These are phyloP conservation scores for Oscheius sp. DNA, from an alignment of 2,888 invertebrate genomes.

Conservation along the genomic window DNA sequence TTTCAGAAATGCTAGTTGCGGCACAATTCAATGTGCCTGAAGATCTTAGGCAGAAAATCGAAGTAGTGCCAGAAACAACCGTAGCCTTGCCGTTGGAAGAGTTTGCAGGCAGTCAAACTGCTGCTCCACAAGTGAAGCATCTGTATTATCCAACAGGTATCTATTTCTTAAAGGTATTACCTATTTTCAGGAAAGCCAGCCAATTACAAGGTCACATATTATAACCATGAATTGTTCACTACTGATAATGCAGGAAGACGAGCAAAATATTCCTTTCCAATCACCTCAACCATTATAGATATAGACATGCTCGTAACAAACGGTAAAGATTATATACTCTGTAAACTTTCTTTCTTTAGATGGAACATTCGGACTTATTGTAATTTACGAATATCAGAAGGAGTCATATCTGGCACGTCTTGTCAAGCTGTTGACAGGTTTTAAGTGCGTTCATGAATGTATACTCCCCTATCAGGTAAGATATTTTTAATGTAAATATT, in stretches of 20 bases:
- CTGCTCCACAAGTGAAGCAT: neutral
- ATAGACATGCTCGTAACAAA: neutral
- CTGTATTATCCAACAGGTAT: constrained; percentile 4
- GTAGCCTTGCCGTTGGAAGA: neutral
- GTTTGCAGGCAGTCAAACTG: neutral
- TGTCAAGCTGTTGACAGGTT: neutral
- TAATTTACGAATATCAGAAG: neutral
- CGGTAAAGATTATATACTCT: neutral
- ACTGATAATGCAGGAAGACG: neutral
- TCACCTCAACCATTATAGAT: neutral
- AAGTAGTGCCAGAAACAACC: neutral
- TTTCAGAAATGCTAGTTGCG: neutral
- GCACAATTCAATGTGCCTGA: constrained; percentile 4
- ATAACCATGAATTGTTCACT: neutral
- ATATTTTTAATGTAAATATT: neutral
- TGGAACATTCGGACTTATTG: neutral
- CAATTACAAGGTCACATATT: neutral
- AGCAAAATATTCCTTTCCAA: neutral
- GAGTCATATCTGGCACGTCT: neutral
- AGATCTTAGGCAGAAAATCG: neutral
- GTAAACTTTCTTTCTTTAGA: neutral
- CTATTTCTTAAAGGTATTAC: neutral
- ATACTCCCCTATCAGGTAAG: neutral
- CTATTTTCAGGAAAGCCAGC: constrained; percentile 4
- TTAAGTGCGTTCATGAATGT: neutral